Evolutionary conservation across 2,888 invertebrate genomes (phyloP).

Genomic region (Asteroscopus sphinx): DNA sequence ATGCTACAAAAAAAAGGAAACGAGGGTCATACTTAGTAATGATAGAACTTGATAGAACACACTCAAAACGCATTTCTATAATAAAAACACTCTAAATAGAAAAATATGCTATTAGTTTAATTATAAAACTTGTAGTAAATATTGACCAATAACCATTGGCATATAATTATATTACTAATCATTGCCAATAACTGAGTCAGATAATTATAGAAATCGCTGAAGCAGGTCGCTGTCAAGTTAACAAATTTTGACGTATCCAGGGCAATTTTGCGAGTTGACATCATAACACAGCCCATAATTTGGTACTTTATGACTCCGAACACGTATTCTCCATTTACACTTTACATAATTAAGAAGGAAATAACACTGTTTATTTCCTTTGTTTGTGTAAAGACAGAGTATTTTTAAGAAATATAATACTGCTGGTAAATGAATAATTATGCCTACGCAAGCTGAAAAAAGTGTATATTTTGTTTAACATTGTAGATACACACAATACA

Average conservation of each 20-base stretch:
- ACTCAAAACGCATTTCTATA: no score
- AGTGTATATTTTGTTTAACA: no score
- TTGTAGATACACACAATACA: no score
- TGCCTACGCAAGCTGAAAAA: no score
- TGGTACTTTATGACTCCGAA: conserved; percentile 36
- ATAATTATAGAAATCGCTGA: neutral
- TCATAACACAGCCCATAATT: conserved; percentile 29
- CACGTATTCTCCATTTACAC: conserved; percentile 49
- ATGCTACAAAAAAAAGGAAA: no score
- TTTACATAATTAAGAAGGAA: conserved; percentile 41
- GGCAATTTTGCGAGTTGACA: conserved; percentile 27
- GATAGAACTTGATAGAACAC: no score
- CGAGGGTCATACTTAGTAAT: no score
- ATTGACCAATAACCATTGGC: no score
- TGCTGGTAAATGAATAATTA: neutral
- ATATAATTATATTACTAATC: no score
- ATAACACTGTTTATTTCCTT: conserved; percentile 32
- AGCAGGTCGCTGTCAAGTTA: neutral
- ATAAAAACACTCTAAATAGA: no score
- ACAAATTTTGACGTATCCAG: conserved; percentile 19
- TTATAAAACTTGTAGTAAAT: no score
- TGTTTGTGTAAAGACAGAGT: conserved; percentile 12
- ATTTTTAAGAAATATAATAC: neutral
- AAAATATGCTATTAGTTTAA: no score
- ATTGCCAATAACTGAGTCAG: neutral